Conservation (phyloP, 2,888 invertebrate species). For the Drosophila yooni region DNA sequence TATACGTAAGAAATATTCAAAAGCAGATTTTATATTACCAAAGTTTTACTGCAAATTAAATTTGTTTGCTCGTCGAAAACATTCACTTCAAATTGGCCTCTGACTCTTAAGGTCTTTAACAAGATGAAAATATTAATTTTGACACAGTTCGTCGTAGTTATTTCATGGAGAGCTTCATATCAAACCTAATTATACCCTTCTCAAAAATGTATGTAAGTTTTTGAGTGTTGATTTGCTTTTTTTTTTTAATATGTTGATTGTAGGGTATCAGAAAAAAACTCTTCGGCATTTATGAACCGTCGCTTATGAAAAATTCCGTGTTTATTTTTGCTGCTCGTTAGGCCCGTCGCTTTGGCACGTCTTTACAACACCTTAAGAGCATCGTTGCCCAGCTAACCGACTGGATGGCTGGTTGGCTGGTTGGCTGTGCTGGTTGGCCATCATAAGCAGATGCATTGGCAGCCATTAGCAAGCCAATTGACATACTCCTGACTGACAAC, state of each 20-base stretch:
- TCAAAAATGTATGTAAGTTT: not conserved
- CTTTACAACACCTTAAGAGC: constrained; percentile 76
- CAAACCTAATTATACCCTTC: not conserved
- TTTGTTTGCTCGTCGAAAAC: not conserved
- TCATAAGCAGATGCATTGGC: constrained; percentile 66
- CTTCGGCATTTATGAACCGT: constrained; percentile 59
- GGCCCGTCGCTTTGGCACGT: constrained; percentile 60
- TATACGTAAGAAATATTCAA: not conserved
- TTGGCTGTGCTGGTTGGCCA: constrained; percentile 10
- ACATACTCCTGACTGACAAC: constrained; percentile 72
- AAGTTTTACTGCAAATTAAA: too few relatives aligned
- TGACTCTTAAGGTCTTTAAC: not conserved
- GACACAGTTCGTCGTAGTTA: not conserved
- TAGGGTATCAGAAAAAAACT: not conserved
- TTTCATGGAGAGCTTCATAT: not conserved
- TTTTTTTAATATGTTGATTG: not conserved
- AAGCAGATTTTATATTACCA: not conserved
- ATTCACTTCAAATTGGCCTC: not conserved
- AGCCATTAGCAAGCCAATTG: constrained; percentile 79
- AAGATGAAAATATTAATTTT: not conserved
- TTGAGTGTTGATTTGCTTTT: not conserved
- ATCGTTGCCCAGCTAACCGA: not conserved
- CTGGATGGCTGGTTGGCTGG: not conserved
- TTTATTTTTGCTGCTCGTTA: constrained; percentile 63
- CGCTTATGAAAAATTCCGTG: constrained; percentile 69